A percentile compares a stretch with the other conserved stretches of the same genome.
These are phyloP conservation scores for Steinernema feltiae DNA, from an alignment of 1,140 invertebrate genomes.

Conservation along the genomic window DNA sequence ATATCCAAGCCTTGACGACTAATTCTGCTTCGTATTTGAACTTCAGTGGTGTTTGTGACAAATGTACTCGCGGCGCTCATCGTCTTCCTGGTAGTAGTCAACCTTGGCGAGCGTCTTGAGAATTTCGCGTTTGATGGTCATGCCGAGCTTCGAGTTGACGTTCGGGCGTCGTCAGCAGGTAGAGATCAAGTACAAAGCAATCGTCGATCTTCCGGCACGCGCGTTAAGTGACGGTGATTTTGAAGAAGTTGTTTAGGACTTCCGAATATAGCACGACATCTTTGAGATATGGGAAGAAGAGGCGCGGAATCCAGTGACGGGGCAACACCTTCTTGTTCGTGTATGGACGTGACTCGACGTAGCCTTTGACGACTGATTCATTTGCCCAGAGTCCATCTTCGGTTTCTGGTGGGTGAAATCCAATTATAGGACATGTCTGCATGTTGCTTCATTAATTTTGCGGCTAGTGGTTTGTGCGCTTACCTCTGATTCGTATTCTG, in stretches of 20 bases:
- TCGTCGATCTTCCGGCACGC: conserved; percentile 78
- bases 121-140: conserved; percentile 72
- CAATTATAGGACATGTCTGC: conserved; percentile 29
- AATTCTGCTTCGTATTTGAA: conserved; percentile 42
- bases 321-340: conserved; percentile 53
- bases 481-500: conserved; percentile 58
- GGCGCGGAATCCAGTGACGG: conserved; percentile 65
- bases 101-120: conserved; percentile 70
- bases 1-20: conserved; percentile 33
- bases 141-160: conserved; percentile 47
- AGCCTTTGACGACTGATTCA: conserved; percentile 85
- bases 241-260: conserved; percentile 81
- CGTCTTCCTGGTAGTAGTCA: conserved; percentile 70
- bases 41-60: conserved; percentile 79
- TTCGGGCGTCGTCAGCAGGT: conserved; percentile 61
- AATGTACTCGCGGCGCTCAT: conserved; percentile 69
- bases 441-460: no score
- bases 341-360: conserved; percentile 65
- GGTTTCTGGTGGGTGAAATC: conserved; percentile 69
- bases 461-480: no score
- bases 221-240: conserved; percentile 71
- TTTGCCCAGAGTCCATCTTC: conserved; percentile 88
- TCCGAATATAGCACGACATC: conserved; percentile 82
- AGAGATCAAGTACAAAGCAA: conserved; percentile 86
- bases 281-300: conserved; percentile 77